Conservation (phyloP, 2,113 vertebrate species). For the Cygnus atratus region DNA sequence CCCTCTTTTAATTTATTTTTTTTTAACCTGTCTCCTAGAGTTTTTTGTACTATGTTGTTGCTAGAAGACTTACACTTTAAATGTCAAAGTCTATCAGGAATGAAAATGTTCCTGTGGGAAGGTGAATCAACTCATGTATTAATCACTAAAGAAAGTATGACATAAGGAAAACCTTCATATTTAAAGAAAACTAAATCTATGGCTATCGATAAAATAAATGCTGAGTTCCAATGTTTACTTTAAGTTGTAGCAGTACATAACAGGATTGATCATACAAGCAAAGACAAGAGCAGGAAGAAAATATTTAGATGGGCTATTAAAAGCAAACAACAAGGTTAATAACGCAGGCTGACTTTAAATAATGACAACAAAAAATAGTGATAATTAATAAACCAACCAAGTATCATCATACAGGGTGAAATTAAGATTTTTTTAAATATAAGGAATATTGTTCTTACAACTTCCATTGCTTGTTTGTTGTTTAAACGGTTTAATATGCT, state of each 20-base stretch:
- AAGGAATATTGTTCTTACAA: neutral
- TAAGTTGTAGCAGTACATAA: neutral
- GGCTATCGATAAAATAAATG: neutral
- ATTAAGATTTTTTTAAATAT: neutral
- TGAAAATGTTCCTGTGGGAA: conserved; percentile 35
- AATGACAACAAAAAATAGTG: neutral
- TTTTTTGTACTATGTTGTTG: conserved; percentile 24
- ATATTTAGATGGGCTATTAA: neutral
- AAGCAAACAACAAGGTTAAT: neutral
- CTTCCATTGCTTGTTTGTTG: neutral
- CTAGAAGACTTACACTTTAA: conserved; percentile 30
- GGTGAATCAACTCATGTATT: conserved; percentile 31
- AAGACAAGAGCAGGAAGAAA: neutral
- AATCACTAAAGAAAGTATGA: neutral
- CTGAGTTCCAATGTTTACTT: neutral
- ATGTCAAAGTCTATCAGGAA: conserved; percentile 26
- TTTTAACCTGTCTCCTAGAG: neutral
- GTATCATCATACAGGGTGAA: neutral
- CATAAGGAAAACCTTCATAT: neutral
- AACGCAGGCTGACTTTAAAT: neutral
- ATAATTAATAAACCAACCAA: neutral
- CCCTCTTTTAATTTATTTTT: neutral
- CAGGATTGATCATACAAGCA: neutral
- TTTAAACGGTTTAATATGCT: neutral
- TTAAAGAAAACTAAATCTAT: neutral